Base-by-base conservation (phyloP, 2,888 invertebrate species). In the Cenopis cana region DNA sequence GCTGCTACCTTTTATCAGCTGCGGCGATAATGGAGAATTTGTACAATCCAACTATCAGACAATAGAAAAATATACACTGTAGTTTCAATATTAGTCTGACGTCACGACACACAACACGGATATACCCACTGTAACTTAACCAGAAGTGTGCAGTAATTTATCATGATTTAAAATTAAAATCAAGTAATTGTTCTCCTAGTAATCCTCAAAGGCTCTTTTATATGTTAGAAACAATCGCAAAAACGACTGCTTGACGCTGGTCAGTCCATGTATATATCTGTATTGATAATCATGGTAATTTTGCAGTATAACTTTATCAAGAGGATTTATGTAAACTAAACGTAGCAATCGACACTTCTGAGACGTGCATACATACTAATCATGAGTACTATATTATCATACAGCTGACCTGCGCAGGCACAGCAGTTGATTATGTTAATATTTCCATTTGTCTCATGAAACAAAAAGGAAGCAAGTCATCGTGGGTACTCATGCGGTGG, bases 1-100 rank as follows among this genome's bases (percentile, higher is more conserved):
- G 77, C 84, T 87, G 89, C 87, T 92, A 91, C 91, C 93, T 90
- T 93, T 93, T 88, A 93, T 90, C 89, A 92, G 85, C 90, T 90
- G 76, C 55, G 70, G 65, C 70, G 70, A 70, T 70, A 70, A 66
- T 70, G 67, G 55, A 36, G 67, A 72, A 62, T 72, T 72, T 68
- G 67, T 72, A 67, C 67, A 72, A 68, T 72, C 65, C 64, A 61
- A 69, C 69, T 65, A 73, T 73, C 14, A 65, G 57, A 69, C 65
- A 73, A 73, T 61, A 69, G 69, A 73, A 55, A 73, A 62, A 54
- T 33, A 72, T 50, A 62, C 24, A 62, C 56, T 59, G 59, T 46
- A 18, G 67, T 69, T 72, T 41, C 12, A 60, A 54, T 65, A 59
- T 73, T 50, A 56, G 55, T 56, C 24, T 29, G 41, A 62, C 69